A percentile compares a stretch with the other conserved stretches of the same genome.
Conservation (phyloP, 2,113 vertebrate species). For the Cephalopterus ornatus region DNA sequence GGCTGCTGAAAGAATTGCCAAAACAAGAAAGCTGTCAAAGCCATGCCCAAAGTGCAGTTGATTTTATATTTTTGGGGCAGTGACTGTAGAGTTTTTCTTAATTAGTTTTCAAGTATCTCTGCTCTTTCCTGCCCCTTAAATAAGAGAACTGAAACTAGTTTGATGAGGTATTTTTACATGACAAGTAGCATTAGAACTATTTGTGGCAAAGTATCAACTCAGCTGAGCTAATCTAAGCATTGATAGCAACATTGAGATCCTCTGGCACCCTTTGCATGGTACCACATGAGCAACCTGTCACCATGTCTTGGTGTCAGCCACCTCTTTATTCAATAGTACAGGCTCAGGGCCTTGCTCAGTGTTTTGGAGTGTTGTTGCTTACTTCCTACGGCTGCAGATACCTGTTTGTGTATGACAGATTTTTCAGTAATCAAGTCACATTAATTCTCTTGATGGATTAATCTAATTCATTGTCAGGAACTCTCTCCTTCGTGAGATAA, state of each 20-base stretch:
- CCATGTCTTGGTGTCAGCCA: neutral
- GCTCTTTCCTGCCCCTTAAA: neutral
- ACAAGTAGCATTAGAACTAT: neutral
- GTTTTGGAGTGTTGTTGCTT: neutral
- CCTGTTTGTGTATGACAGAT: neutral
- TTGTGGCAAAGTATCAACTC: neutral
- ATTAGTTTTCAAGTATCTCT: neutral
- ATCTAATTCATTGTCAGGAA: slow-evolving; percentile 55
- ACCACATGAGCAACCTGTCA: neutral
- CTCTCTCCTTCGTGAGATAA: slow-evolving; percentile 19
- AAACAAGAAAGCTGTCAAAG: neutral
- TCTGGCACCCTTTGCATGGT: neutral
- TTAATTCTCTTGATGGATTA: slow-evolving; percentile 55
- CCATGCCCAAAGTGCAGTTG: neutral
- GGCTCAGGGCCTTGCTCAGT: neutral
- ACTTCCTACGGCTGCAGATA: slow-evolving; percentile 10
- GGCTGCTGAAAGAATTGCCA: neutral
- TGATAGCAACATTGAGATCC: neutral
- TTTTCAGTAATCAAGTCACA: slow-evolving; percentile 56
- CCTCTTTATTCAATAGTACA: neutral
- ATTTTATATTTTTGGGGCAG: neutral
- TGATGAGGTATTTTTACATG: neutral
- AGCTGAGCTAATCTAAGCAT: neutral
- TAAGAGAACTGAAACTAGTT: neutral
- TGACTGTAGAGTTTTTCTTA: neutral